These are phyloP conservation scores for Nannoperca obscura DNA, from an alignment of 2,797 vertebrate genomes.

Conservation along the genomic window DNA sequence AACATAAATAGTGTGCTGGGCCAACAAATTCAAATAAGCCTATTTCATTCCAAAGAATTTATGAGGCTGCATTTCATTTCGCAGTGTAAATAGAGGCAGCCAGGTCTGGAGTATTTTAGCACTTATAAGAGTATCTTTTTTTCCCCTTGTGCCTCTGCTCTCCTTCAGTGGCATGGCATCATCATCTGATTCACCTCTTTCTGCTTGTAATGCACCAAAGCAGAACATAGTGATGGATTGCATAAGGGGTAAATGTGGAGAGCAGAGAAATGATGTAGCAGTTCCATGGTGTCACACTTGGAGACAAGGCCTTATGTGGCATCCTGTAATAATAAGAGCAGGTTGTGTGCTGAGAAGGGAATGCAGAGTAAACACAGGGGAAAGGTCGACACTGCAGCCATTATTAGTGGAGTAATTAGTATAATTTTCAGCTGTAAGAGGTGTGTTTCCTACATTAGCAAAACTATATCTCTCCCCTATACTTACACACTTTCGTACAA, in stretches of 20 bases:
- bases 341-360: conserved; percentile 12
- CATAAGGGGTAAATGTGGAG: conserved; percentile 31
- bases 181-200: conserved; percentile 60
- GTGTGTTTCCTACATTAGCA: conserved; percentile 33
- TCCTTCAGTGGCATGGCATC: conserved; percentile 47
- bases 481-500: conserved; percentile 1
- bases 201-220: conserved; percentile 50
- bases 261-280: conserved; percentile 48
- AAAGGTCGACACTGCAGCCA: conserved; percentile 20
- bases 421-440: conserved; percentile 49
- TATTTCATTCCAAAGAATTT: conserved; percentile 67
- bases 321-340: conserved; percentile 37
- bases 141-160: conserved; percentile 24
- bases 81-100: conserved; percentile 31
- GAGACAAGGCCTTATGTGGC: conserved; percentile 47
- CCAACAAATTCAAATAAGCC: conserved; percentile 62
- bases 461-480: conserved; percentile 11
- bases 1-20: conserved; percentile 54
- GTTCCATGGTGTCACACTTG: conserved; percentile 44
- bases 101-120: conserved; percentile 52
- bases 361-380: neutral
- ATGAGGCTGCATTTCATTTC: conserved; percentile 58
- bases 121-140: conserved; percentile 22
- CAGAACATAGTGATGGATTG: conserved; percentile 50
- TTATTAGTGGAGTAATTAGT: conserved; percentile 50